Conservation (phyloP, 2,888 invertebrate species). For the Cryptocheilus praepositus region DNA sequence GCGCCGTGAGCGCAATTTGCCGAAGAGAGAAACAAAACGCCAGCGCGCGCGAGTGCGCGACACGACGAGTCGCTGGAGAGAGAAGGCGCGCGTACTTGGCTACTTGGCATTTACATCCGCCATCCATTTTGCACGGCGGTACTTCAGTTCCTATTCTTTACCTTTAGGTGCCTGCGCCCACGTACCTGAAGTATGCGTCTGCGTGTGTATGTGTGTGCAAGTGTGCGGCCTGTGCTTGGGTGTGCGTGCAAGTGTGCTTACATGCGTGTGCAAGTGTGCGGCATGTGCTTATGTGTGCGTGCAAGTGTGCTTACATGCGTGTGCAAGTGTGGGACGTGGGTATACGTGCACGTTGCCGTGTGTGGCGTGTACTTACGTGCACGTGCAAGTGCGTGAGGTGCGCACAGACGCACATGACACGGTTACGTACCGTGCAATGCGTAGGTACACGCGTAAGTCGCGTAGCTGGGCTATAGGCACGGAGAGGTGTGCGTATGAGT, state of each 20-base stretch:
- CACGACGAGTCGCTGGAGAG: neutral
- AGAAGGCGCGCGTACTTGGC: slow-evolving; percentile 45
- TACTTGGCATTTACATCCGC: slow-evolving; percentile 65
- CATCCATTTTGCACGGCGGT: slow-evolving; percentile 62
- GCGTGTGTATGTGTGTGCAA: slow-evolving; percentile 20
- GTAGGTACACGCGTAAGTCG: slow-evolving; percentile 14
- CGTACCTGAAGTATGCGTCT: slow-evolving; percentile 26
- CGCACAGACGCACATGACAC: slow-evolving; percentile 1
- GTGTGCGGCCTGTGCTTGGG: too few species aligned
- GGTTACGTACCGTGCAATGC: slow-evolving; percentile 18
- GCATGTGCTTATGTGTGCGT: too few species aligned
- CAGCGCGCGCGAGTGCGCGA: slow-evolving; percentile 15
- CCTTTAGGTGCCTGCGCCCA: slow-evolving; percentile 50
- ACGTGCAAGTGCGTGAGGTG: slow-evolving; percentile 15
- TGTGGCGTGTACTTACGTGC: neutral
- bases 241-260: neutral
- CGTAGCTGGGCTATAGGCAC: neutral
- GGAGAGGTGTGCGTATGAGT: slow-evolving; percentile 12
- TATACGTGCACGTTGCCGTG: too few species aligned
- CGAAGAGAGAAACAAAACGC: slow-evolving; percentile 14
- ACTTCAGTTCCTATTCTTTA: slow-evolving; percentile 57
- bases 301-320: too few species aligned
- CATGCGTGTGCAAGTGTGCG: too few species aligned
- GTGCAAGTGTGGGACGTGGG: too few species aligned
- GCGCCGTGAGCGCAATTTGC: slow-evolving; percentile 4